Evolutionary conservation across 1,140 invertebrate genomes (phyloP).

Genomic region (Ylistrum balloti): DNA sequence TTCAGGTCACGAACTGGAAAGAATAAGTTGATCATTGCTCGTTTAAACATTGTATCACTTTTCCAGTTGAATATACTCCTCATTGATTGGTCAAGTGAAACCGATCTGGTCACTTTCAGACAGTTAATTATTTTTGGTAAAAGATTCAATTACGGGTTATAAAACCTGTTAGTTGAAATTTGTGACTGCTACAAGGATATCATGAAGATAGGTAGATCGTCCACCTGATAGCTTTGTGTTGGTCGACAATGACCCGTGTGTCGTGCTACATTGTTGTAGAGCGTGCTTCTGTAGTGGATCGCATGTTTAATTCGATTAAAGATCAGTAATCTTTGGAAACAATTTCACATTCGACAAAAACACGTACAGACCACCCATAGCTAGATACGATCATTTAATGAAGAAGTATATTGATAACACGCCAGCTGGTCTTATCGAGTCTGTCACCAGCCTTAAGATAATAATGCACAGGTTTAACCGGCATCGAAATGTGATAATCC

Average conservation of each 20-base stretch:
- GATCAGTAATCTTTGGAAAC: neutral
- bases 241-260: neutral
- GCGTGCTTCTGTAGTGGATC: neutral
- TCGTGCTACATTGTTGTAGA: too few species aligned
- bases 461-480: neutral
- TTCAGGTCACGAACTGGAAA: neutral
- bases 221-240: neutral
- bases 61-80: neutral
- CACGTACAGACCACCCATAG: neutral
- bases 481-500: neutral
- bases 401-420: neutral
- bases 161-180: neutral
- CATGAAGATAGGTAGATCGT: neutral
- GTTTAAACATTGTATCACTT: too few species aligned
- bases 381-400: conserved; percentile 26
- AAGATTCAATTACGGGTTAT: neutral
- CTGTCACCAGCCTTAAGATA: neutral
- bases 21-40: neutral
- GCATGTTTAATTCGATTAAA: neutral
- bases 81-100: neutral
- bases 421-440: neutral
- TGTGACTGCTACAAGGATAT: neutral
- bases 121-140: neutral
- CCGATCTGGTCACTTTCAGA: neutral
- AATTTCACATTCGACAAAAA: neutral